phyloP scores from a whole-genome alignment of 64 coral and sea anemone genomes.

The Hydrozoanthus tunicans region DNA sequence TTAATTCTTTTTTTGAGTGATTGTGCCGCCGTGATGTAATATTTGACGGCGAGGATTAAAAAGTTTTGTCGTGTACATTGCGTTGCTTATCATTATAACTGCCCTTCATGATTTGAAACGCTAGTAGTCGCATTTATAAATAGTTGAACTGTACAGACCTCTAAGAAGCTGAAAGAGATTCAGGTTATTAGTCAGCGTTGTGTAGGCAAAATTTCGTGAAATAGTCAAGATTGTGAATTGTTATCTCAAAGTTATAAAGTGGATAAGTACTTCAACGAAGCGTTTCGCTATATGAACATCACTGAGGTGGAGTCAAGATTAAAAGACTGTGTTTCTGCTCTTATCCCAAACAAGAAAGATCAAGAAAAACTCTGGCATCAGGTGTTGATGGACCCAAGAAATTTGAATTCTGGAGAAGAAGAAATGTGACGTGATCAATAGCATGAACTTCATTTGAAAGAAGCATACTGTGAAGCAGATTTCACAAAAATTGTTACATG shows the following conservation, averaged over 20 bases:
- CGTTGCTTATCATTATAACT: too few relatives aligned
- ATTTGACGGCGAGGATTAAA: too few relatives aligned
- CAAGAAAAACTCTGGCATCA: not conserved
- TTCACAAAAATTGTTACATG: not conserved
- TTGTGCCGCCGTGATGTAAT: too few relatives aligned
- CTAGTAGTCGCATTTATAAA: too few relatives aligned
- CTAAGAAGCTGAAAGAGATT: not conserved
- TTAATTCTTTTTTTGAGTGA: too few relatives aligned
- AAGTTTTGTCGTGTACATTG: too few relatives aligned
- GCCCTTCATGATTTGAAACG: too few relatives aligned
- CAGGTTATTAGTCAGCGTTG: not conserved
- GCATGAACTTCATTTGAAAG: slow-evolving; percentile 20
- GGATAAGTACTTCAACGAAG: not conserved
- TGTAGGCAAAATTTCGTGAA: not conserved
- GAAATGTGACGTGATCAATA: not conserved
- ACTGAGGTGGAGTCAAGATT: not conserved
- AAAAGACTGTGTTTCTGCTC: slow-evolving; percentile 9
- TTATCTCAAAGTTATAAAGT: not conserved
- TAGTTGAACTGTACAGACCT: too few relatives aligned
- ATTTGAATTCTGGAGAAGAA: not conserved
- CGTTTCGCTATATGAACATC: not conserved
- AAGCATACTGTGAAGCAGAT: not conserved
- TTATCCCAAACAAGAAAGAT: slow-evolving; percentile 22
- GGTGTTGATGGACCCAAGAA: not conserved
- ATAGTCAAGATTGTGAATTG: not conserved